Percentiles rank a stretch among this genome's conserved stretches.
Evolutionary conservation across 1,140 invertebrate species (phyloP).

Genomic region (Heliconius himera): DNA sequence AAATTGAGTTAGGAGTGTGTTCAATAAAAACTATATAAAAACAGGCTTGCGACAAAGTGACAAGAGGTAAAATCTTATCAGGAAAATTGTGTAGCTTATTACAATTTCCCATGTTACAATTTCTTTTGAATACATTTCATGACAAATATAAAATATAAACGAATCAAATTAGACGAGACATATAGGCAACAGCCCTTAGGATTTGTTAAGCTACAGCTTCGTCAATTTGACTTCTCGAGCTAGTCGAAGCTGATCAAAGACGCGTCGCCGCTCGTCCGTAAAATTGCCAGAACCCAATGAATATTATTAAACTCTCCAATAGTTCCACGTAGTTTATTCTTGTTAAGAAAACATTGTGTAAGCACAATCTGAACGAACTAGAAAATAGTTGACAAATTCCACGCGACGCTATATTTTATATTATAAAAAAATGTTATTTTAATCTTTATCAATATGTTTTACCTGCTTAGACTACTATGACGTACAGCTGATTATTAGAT

Average conservation of each 20-base stretch:
- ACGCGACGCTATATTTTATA: neutral
- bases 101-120: constrained; percentile 6
- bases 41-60: constrained; percentile 7
- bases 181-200: constrained; percentile 35
- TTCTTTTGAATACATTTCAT: neutral
- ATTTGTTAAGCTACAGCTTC: constrained; percentile 62
- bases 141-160: constrained; percentile 33
- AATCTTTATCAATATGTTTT: too few species aligned
- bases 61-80: constrained; percentile 6
- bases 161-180: constrained; percentile 46
- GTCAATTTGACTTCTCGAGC: constrained; percentile 71
- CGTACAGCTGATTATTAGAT: neutral
- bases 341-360: constrained; percentile 52
- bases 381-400: constrained; percentile 17
- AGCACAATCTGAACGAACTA: neutral
- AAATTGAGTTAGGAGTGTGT: constrained; percentile 58
- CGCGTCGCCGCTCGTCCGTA: constrained; percentile 73
- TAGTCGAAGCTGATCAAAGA: constrained; percentile 75
- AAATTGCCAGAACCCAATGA: constrained; percentile 80
- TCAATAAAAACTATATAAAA: constrained; percentile 25
- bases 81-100: constrained; percentile 5
- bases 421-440: neutral
- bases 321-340: constrained; percentile 74
- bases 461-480: too few species aligned
- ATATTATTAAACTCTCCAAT: constrained; percentile 81